Conservation (phyloP, 2,888 invertebrate species). For the Drosophila mettleri region DNA sequence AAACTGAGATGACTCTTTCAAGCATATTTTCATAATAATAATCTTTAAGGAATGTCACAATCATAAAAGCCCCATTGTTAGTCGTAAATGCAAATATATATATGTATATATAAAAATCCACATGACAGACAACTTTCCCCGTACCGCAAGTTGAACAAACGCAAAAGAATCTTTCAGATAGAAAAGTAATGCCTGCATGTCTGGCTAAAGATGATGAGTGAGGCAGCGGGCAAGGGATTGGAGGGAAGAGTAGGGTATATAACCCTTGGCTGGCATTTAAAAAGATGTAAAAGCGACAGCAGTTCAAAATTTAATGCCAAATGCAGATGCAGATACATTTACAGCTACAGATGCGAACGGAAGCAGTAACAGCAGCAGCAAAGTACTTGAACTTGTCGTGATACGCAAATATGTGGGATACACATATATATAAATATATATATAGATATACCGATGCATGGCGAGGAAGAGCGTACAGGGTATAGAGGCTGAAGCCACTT, state of each 20-base stretch:
- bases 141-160: slow-evolving; percentile 27
- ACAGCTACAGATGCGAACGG: slow-evolving; percentile 35
- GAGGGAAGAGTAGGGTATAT: background rate
- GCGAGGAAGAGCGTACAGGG: background rate
- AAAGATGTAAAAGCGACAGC: slow-evolving; percentile 50
- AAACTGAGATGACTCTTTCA: slow-evolving; percentile 5
- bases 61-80: slow-evolving; percentile 37
- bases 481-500: slow-evolving; percentile 31
- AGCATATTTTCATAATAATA: slow-evolving; percentile 30
- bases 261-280: slow-evolving; percentile 46
- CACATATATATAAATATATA: slow-evolving; percentile 31
- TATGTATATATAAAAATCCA: slow-evolving; percentile 11
- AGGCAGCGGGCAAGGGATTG: background rate
- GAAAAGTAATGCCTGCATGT: slow-evolving; percentile 24
- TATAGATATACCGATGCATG: background rate
- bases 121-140: slow-evolving; percentile 23
- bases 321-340: slow-evolving; percentile 45
- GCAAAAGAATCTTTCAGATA: slow-evolving; percentile 31
- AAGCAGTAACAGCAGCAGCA: slow-evolving; percentile 21
- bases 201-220: slow-evolving; percentile 17
- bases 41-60: slow-evolving; percentile 33
- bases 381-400: slow-evolving; percentile 50
- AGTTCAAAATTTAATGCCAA: slow-evolving; percentile 62
- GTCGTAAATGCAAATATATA: background rate
- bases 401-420: slow-evolving; percentile 48